Evolutionary conservation across 2,797 vertebrate genomes (phyloP).

Genomic region (Antennarius maculatus): DNA sequence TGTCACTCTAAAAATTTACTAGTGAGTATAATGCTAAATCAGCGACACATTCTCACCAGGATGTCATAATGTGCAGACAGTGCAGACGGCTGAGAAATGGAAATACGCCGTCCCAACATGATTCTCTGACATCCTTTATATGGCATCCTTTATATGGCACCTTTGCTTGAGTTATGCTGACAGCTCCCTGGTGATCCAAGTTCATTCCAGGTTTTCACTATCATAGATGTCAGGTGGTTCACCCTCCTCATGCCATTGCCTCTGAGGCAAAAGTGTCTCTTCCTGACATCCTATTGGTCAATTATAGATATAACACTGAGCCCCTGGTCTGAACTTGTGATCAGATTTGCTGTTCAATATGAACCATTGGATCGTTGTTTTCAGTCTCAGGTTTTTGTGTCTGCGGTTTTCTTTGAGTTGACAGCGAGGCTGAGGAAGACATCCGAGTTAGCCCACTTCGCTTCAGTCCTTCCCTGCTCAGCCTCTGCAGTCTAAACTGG

Average conservation of each 20-base stretch:
- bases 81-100: not conserved
- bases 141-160: not conserved
- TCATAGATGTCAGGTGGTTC: not conserved
- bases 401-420: slow-evolving; percentile 13
- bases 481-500: slow-evolving; percentile 14
- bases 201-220: not conserved
- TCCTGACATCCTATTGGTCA: slow-evolving; percentile 10
- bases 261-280: not conserved
- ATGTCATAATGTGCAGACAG: not conserved
- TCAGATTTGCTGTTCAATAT: slow-evolving; percentile 9
- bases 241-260: not conserved
- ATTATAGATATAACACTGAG: slow-evolving; percentile 4
- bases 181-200: not conserved
- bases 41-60: not conserved
- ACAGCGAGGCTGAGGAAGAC: slow-evolving; percentile 7
- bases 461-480: not conserved
- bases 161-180: not conserved
- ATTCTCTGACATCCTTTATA: too few species aligned
- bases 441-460: not conserved
- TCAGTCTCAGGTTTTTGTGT: not conserved
- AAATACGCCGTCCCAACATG: not conserved
- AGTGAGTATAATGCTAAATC: not conserved
- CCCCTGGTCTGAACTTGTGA: slow-evolving; percentile 18
- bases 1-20: not conserved
- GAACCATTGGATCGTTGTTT: not conserved